Evolutionary conservation across 1,140 invertebrate genomes (phyloP), one percentile per base, ranked within the genome.

Genomic region (Dreissena rostriformis): DNA sequence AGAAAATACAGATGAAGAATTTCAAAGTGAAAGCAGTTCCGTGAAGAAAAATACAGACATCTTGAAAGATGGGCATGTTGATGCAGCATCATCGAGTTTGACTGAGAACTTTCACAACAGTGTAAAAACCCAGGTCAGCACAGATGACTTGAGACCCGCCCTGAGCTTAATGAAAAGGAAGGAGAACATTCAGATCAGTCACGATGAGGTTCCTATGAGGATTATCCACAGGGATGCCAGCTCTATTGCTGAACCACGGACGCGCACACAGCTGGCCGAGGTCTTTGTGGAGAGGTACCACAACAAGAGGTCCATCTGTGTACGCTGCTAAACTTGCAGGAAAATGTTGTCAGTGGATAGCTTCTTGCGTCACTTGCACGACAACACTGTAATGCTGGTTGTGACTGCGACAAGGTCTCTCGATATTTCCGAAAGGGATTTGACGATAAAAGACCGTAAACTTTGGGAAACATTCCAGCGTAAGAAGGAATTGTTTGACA

Each of bases 301-400:
- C 22, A 86, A 86, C 26, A 87, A 89, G 74, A 87, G 86, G 66
- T 88, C 89, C 0, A 61, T 87, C 14, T 92, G 91, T 84, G 82
- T 92, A 17, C 82, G 83, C 53, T 92, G 92, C 67, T 86, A 86
- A 19, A 90, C 88, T 0, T 92, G 92, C 86, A 79, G 86, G 19
- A 90, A 92, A 68, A 82, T 91, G 19, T 86, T 92, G 55, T 88
- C 92, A 10, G 85, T 92, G 15, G 86, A 88, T 22, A 86, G 86
- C 65, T 92, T 92, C 67, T 68, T 91, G 49, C 74, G 71, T 65
- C 92, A 92, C 83, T 86, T 90, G 28, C 92, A 92, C 79, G 87
- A 88, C 70, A 87, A 80, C 28, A 86, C 65, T 78, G 84, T 87
- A 29, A 87, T 84, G 57, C 75, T 90, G 7, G 65, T 86, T 14